Evolutionary conservation across 1,140 invertebrate genomes (phyloP).

Genomic region (Neoseiulus cucumeris): DNA sequence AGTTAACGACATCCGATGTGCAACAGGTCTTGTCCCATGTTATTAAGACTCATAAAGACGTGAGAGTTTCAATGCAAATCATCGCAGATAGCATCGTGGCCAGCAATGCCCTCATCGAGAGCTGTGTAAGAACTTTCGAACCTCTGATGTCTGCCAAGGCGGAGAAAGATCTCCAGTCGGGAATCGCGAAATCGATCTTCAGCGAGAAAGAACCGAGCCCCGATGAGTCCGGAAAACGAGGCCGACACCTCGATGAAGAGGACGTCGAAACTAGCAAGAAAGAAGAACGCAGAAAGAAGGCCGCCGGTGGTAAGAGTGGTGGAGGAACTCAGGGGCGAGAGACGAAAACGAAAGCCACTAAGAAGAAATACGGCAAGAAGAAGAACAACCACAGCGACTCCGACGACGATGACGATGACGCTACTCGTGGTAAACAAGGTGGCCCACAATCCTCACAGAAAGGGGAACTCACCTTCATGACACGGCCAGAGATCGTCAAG

Average conservation of each 20-base stretch:
- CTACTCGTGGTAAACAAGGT: slow-evolving; percentile 1
- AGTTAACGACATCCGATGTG: slow-evolving; percentile 20
- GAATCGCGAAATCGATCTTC: slow-evolving; percentile 13
- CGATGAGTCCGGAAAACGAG: slow-evolving; percentile 22
- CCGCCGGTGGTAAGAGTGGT: slow-evolving; percentile 50
- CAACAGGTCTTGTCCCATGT: slow-evolving; percentile 17
- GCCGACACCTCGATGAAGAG: slow-evolving; percentile 25
- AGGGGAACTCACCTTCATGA: slow-evolving; percentile 40
- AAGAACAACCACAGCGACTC: slow-evolving; percentile 38
- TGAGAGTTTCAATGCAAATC: slow-evolving; percentile 17
- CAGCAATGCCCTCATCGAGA: slow-evolving; percentile 41
- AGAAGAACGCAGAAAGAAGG: slow-evolving; percentile 15
- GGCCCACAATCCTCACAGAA: slow-evolving; percentile 25
- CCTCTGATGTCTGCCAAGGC: slow-evolving; percentile 46
- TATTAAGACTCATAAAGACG: slow-evolving; percentile 15
- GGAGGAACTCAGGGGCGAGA: slow-evolving; percentile 79
- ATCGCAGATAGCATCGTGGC: slow-evolving; percentile 33
- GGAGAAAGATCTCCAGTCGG: slow-evolving; percentile 31
- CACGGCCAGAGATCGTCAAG: slow-evolving; percentile 42
- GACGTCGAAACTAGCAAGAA: slow-evolving; percentile 12
- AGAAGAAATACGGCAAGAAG: slow-evolving; percentile 37
- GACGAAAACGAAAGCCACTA: slow-evolving; percentile 82
- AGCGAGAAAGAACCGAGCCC: slow-evolving; percentile 12
- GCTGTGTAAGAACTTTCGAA: slow-evolving; percentile 44
- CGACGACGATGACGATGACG: slow-evolving; percentile 27